Percentiles rank a stretch among this genome's conserved stretches.
Conservation (phyloP, 2,113 vertebrate genomes). For the Pterocles burchelli region DNA sequence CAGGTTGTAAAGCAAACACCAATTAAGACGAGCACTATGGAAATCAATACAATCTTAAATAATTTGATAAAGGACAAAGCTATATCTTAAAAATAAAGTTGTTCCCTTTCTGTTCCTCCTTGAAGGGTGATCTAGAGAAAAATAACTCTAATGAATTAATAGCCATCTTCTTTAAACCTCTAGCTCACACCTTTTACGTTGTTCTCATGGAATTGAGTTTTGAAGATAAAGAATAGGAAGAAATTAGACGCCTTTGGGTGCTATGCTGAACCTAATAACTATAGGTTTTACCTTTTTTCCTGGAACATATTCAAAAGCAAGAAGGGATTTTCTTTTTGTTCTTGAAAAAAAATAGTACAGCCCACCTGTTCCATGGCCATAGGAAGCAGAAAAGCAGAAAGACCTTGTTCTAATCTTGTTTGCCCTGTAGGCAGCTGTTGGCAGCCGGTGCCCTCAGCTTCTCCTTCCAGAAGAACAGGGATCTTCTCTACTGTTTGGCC, state of each 20-base stretch:
- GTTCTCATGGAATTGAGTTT: neutral
- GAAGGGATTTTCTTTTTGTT: neutral
- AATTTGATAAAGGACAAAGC: neutral
- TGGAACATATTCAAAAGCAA: neutral
- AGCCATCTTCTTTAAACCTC: neutral
- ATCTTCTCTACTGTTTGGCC: neutral
- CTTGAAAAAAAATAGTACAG: neutral
- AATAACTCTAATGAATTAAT: neutral
- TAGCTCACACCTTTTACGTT: neutral
- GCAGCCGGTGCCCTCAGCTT: neutral
- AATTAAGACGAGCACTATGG: neutral
- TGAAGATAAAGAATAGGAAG: neutral
- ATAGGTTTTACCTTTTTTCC: neutral
- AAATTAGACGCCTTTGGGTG: neutral
- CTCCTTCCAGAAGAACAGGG: neutral
- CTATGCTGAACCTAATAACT: neutral
- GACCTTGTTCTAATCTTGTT: neutral
- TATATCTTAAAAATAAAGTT: neutral
- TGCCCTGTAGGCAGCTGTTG: neutral
- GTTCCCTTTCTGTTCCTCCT: neutral
- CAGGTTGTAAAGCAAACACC: neutral
- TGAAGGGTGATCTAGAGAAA: neutral
- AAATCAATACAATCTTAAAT: neutral
- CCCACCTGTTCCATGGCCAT: neutral
- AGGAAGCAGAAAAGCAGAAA: neutral